These are phyloP conservation scores for Xiphophorus couchianus DNA, from an alignment of 2,113 vertebrate genomes.

Conservation along the genomic window DNA sequence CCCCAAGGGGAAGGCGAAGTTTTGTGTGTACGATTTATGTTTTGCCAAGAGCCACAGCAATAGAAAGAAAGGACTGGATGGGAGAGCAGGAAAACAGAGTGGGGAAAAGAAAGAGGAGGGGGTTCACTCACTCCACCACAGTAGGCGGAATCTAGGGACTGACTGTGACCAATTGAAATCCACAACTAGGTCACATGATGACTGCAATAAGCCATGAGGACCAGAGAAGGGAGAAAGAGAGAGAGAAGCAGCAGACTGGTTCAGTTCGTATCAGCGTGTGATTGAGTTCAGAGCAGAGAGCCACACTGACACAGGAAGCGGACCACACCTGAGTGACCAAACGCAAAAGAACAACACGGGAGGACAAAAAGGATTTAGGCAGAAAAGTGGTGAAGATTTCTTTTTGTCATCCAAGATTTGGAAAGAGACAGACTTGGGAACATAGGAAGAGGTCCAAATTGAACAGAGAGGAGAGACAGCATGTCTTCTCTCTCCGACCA, in stretches of 20 bases:
- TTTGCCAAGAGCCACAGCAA: constrained; percentile 26
- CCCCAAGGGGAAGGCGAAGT: background rate
- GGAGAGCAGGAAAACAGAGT: constrained; percentile 39
- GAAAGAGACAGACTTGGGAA: constrained; percentile 15
- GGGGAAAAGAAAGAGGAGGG: constrained; percentile 41
- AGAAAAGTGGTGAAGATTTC: constrained; percentile 24
- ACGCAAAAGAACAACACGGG: constrained; percentile 50
- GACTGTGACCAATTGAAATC: constrained; percentile 64
- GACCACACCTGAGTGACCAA: constrained; percentile 49
- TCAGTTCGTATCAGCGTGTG: constrained; percentile 74
- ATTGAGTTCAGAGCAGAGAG: constrained; percentile 68
- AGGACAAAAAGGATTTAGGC: constrained; percentile 41
- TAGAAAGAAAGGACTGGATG: constrained; percentile 33
- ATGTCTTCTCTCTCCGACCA: constrained; percentile 89
- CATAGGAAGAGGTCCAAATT: constrained; percentile 43
- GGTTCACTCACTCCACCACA: constrained; percentile 64
- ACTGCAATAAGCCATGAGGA: constrained; percentile 56
- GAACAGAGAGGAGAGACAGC: constrained; percentile 63
- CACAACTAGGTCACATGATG: constrained; percentile 66
- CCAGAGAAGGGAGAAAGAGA: constrained; percentile 75
- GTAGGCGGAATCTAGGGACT: constrained; percentile 55
- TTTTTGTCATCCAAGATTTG: background rate
- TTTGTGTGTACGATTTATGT: constrained; percentile 4
- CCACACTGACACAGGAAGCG: constrained; percentile 5
- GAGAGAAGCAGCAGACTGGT: constrained; percentile 47